A percentile compares a stretch with the other conserved stretches of the same genome.
Conservation (phyloP, 1,140 invertebrate genomes). For the Rhizoglyphus robini region DNA sequence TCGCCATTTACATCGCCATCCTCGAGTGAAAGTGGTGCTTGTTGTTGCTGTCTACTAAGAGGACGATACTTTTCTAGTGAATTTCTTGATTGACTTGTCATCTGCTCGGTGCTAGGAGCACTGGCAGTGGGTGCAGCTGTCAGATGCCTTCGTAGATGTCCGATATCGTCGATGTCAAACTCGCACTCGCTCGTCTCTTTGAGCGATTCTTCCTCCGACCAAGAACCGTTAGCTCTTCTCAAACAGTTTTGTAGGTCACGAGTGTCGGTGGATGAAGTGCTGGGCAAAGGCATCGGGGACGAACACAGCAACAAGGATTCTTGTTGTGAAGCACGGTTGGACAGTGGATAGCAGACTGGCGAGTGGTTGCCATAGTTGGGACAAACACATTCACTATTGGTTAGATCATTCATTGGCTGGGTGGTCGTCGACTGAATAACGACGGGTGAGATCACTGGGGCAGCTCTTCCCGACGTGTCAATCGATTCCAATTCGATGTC, state of each 20-base stretch:
- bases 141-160: not conserved
- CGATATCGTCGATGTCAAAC: constrained; percentile 7
- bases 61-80: not conserved
- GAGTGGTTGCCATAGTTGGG: too few species aligned
- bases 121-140: not conserved
- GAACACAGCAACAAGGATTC: too few species aligned
- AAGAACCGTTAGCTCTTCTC: not conserved
- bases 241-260: not conserved
- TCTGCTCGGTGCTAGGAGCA: not conserved
- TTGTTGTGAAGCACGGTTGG: too few species aligned
- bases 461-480: too few species aligned
- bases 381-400: too few species aligned
- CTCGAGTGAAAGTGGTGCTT: not conserved
- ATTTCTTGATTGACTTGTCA: not conserved
- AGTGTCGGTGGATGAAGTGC: too few species aligned
- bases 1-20: not conserved
- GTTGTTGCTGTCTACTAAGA: not conserved
- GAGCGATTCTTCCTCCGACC: constrained; percentile 4
- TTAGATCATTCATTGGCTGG: too few species aligned
- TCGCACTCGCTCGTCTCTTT: not conserved
- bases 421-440: too few species aligned
- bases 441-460: too few species aligned
- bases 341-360: too few species aligned
- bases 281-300: too few species aligned
- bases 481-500: too few species aligned